Conservation (phyloP, 1,140 invertebrate genomes). For the Patella vulgata region DNA sequence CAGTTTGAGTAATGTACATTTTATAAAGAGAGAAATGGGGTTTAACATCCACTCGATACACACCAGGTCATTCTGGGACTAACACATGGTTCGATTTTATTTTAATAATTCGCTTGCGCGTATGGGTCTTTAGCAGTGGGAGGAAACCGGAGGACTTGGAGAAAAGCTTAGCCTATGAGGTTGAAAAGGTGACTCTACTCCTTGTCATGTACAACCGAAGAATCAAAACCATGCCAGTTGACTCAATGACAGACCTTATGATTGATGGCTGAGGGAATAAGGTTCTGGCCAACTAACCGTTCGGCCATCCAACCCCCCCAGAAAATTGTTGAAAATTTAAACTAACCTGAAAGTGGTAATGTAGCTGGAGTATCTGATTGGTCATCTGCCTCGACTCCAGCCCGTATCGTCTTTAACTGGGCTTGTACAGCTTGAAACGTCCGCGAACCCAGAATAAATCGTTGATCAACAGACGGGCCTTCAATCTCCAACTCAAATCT, state of each 20-base stretch:
- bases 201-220: too few relatives aligned
- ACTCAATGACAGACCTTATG: too few relatives aligned
- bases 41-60: too few relatives aligned
- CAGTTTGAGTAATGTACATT: not conserved
- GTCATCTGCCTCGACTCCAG: slow-evolving; percentile 66
- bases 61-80: too few relatives aligned
- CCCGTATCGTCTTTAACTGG: slow-evolving; percentile 69
- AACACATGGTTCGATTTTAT: too few relatives aligned
- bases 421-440: slow-evolving; percentile 75
- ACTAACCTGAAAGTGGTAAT: not conserved
- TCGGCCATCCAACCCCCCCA: slow-evolving; percentile 12
- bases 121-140: too few relatives aligned
- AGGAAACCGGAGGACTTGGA: too few relatives aligned
- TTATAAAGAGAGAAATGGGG: too few relatives aligned
- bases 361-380: slow-evolving; percentile 46
- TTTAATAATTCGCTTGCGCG: slow-evolving; percentile 1
- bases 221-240: too few relatives aligned
- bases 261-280: slow-evolving; percentile 26
- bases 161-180: too few relatives aligned
- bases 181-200: too few relatives aligned
- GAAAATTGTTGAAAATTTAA: slow-evolving; percentile 6
- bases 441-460: slow-evolving; percentile 50
- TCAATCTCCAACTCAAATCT: slow-evolving; percentile 86
- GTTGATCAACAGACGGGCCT: slow-evolving; percentile 6
- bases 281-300: slow-evolving; percentile 2